Base-by-base conservation (phyloP, 2,113 vertebrate species). In the Brienomyrus brachyistius region DNA sequence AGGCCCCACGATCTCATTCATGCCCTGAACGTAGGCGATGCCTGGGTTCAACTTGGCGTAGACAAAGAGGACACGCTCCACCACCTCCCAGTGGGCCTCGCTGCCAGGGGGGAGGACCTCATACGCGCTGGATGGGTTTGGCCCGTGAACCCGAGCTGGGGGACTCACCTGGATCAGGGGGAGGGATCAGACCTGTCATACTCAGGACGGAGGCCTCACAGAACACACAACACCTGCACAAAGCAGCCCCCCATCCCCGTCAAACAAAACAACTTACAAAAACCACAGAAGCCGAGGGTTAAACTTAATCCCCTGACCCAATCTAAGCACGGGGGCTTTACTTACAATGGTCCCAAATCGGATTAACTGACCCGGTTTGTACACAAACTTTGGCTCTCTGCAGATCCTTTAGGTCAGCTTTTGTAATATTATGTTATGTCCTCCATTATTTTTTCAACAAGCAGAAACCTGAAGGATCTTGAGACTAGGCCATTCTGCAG, bases 11-110 rank as follows among this genome's bases (percentile, higher is more conserved):
- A 99, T 97, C 93, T 99, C 98, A 0, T 99, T 99, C 98, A 99
- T 99, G 91, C 98, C 98, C 94, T 99, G 98, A 0, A 99, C 98
- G 0, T 99, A 99, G 0, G 98, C 98, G 0, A 99, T 98, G 15
- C 98, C 98, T 0, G 98, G 98, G 93, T 99, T 99, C 93, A 99
- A 97, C 93, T 99, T 99, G 92, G 98, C 98, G 0, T 99, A 99
- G 95, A 99, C 97, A 94, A 99, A 99, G 54, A 99, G 96, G 94
- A 99, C 99, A 0, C 98, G 92, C 92, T 99, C 98, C 90, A 99
- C 98, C 92, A 99, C 98, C 89, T 99, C 98, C 98, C 98, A 99
- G 94, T 99, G 98, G 6, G 97, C 98, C 89, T 99, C 98, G 0
- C 96, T 97, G 90, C 98, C 98, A 0, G 94, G 97, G 91, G 98